These are phyloP conservation scores for Achlya flavicornis DNA, from an alignment of 2,888 invertebrate genomes.

Conservation along the genomic window DNA sequence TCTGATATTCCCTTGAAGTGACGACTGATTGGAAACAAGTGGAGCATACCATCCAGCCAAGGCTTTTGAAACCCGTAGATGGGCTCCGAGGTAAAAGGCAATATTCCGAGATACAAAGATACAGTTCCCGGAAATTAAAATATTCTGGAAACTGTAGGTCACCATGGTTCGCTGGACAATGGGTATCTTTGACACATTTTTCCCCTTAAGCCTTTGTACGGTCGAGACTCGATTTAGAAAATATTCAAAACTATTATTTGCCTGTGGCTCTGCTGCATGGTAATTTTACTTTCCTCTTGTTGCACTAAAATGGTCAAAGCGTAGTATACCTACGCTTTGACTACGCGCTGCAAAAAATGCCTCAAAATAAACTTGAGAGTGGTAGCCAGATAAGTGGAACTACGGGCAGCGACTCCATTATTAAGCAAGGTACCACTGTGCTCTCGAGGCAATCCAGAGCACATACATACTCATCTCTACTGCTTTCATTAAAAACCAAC, in stretches of 20 bases:
- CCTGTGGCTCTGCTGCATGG: too few relatives aligned
- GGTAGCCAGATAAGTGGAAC: too few relatives aligned
- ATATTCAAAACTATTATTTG: not conserved
- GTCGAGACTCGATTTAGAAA: not conserved
- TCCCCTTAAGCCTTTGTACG: not conserved
- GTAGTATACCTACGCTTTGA: too few relatives aligned
- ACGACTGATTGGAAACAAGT: slow-evolving; percentile 3
- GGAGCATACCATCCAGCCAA: slow-evolving; percentile 11
- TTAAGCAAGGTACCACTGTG: too few relatives aligned
- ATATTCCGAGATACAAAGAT: slow-evolving; percentile 25
- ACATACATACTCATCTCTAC: too few relatives aligned
- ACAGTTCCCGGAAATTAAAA: slow-evolving; percentile 49
- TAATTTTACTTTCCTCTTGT: too few relatives aligned
- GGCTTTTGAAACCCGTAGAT: slow-evolving; percentile 14
- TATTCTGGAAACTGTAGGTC: slow-evolving; percentile 36
- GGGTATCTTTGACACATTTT: slow-evolving; percentile 1
- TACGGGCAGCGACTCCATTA: too few relatives aligned
- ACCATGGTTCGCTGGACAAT: slow-evolving; percentile 1
- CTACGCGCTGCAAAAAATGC: too few relatives aligned
- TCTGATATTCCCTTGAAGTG: not conserved
- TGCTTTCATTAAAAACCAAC: too few relatives aligned
- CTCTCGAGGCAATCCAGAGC: too few relatives aligned
- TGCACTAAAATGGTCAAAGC: too few relatives aligned
- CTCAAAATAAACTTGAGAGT: too few relatives aligned
- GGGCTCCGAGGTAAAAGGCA: slow-evolving; percentile 20